These are phyloP conservation scores for Lepidostoma basale DNA, from an alignment of 1,140 invertebrate genomes.

Conservation along the genomic window DNA sequence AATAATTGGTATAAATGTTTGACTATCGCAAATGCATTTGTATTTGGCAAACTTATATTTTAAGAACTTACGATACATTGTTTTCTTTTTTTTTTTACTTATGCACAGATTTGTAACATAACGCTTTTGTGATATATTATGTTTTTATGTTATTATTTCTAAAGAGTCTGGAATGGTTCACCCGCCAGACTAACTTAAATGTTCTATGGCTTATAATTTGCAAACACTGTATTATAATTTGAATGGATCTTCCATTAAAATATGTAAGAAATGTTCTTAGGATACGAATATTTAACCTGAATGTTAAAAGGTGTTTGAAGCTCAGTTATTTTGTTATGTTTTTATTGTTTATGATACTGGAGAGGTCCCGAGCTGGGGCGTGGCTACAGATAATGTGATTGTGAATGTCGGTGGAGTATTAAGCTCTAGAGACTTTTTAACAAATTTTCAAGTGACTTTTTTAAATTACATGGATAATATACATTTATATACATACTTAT, in stretches of 20 bases:
- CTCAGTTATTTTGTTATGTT: slow-evolving; percentile 35
- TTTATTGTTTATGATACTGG: slow-evolving; percentile 30
- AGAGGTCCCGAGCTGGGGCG: background rate
- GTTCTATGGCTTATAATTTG: slow-evolving; percentile 14
- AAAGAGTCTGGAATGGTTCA: slow-evolving; percentile 8
- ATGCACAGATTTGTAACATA: slow-evolving; percentile 21
- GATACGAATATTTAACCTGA: slow-evolving; percentile 25
- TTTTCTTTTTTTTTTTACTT: slow-evolving; percentile 10
- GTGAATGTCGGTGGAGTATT: slow-evolving; percentile 40
- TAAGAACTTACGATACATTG: slow-evolving; percentile 5
- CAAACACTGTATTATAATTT: background rate
- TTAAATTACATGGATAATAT: slow-evolving; percentile 45
- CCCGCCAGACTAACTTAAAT: background rate
- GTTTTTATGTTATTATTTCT: slow-evolving; percentile 24
- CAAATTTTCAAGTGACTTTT: slow-evolving; percentile 47
- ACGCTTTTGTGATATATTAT: slow-evolving; percentile 25
- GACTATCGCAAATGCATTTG: slow-evolving; percentile 17
- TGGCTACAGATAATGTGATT: slow-evolving; percentile 34
- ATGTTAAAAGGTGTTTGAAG: slow-evolving; percentile 28
- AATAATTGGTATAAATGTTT: no score
- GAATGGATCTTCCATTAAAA: slow-evolving; percentile 29
- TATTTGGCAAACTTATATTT: background rate
- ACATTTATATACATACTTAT: slow-evolving; percentile 46
- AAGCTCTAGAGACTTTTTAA: slow-evolving; percentile 46
- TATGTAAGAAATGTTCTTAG: slow-evolving; percentile 34